Evolutionary conservation across 30 jellyfish, hydroid and myxozoan species (phyloP).

Genomic region (Mastigias papua): DNA sequence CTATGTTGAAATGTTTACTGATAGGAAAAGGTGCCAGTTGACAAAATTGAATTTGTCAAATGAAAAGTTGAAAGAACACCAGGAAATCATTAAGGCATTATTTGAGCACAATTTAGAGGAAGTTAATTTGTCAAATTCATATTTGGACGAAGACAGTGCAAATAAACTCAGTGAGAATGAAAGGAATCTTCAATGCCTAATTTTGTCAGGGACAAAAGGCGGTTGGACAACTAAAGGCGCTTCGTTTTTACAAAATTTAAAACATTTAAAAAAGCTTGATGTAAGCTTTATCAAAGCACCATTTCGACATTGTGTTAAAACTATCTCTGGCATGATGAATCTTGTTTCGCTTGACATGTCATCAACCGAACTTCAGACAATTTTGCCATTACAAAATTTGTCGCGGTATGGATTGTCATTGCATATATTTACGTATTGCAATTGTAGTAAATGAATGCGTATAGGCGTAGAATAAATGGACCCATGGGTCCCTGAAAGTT

Average conservation of each 20-base stretch:
- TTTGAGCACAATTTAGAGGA: conserved; percentile 56
- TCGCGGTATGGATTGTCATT: too few species aligned
- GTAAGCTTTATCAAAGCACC: conserved; percentile 7
- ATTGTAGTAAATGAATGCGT: too few species aligned
- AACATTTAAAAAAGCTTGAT: conserved; percentile 30
- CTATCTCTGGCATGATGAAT: conserved; percentile 33
- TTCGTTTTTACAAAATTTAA: not conserved
- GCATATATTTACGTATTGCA: too few species aligned
- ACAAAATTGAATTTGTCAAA: conserved; percentile 59
- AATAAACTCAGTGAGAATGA: conserved; percentile 27
- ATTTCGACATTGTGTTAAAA: conserved; percentile 20
- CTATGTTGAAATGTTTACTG: conserved; percentile 50
- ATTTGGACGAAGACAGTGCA: conserved; percentile 25
- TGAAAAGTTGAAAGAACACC: conserved; percentile 20
- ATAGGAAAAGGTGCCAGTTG: conserved; percentile 52
- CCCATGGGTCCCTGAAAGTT: too few species aligned
- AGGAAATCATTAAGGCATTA: conserved; percentile 44
- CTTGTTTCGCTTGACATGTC: conserved; percentile 80
- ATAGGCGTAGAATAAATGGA: too few species aligned
- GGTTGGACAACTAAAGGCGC: conserved; percentile 20
- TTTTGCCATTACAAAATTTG: not conserved
- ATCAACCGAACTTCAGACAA: conserved; percentile 5
- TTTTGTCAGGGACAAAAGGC: conserved; percentile 66
- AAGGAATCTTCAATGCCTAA: conserved; percentile 32
- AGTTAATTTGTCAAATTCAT: conserved; percentile 41